A percentile compares a stretch with the other conserved stretches of the same genome.
Evolutionary conservation across 2,797 vertebrate genomes (phyloP).

Genomic region (Vultur gryphus): DNA sequence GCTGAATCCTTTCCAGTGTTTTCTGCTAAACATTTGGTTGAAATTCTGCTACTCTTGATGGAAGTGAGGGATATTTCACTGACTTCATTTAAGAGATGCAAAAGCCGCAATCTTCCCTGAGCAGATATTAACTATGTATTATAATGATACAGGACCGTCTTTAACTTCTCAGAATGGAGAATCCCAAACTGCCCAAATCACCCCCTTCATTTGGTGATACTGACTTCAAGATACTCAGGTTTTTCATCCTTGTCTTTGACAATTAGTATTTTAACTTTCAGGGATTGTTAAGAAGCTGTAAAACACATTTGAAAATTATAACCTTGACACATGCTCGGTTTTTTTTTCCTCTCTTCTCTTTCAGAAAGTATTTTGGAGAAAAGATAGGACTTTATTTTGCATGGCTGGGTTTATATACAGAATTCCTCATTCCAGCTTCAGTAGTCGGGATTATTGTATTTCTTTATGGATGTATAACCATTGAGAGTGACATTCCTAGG

Average conservation of each 20-base stretch:
- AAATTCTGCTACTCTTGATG: background rate
- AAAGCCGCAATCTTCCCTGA: background rate
- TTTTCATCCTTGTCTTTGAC: background rate
- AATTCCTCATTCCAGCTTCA: constrained; percentile 94
- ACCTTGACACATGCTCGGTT: background rate
- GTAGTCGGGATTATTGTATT: constrained; percentile 93
- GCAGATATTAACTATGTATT: background rate
- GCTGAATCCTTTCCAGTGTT: background rate
- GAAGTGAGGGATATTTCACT: background rate
- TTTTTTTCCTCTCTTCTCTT: background rate
- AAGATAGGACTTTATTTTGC: constrained; percentile 98
- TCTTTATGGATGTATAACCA: constrained; percentile 91
- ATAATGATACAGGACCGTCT: background rate
- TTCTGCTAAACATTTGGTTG: background rate
- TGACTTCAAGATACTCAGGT: background rate
- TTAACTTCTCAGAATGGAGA: background rate
- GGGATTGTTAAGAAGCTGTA: background rate
- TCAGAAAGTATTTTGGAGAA: constrained; percentile 98
- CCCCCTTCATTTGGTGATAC: background rate
- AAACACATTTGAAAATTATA: background rate
- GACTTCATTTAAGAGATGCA: background rate
- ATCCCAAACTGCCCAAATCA: background rate
- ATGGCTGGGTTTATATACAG: constrained; percentile 96
- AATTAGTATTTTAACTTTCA: background rate
- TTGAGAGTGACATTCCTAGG: constrained; percentile 94